phyloP scores from a whole-genome alignment of 64 coral and sea anemone genomes.

The Porites australiensis region DNA sequence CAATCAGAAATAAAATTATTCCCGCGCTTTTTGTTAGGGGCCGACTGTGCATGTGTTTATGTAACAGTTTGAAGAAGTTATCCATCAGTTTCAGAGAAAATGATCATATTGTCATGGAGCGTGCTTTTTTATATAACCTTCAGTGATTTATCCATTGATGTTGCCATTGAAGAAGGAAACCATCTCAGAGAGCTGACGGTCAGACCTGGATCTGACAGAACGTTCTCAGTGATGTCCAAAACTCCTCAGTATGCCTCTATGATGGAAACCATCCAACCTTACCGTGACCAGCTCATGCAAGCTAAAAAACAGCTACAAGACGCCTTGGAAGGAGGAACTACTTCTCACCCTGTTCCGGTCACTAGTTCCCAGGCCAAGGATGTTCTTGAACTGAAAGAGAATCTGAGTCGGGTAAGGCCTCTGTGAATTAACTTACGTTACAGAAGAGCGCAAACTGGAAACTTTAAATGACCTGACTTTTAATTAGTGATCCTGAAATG shows the following conservation, averaged over 20 bases:
- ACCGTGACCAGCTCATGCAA: conserved; percentile 69
- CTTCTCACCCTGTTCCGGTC: not conserved
- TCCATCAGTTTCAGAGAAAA: no score
- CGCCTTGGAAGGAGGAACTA: conserved; percentile 49
- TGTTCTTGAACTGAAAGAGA: conserved; percentile 23
- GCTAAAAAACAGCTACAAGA: conserved; percentile 74
- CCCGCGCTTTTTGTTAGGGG: no score
- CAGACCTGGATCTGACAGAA: conserved; percentile 55
- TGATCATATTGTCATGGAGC: no score
- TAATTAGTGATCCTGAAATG: no score
- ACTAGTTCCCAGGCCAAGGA: not conserved
- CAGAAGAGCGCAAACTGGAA: no score
- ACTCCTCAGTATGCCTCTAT: conserved; percentile 69
- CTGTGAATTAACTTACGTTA: no score
- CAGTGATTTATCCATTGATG: conserved; percentile 81
- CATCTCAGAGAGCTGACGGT: conserved; percentile 52
- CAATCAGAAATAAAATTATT: no score
- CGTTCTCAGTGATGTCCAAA: conserved; percentile 75
- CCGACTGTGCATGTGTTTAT: no score
- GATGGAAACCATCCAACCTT: conserved; percentile 76
- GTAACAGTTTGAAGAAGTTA: no score
- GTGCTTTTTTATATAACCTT: not conserved
- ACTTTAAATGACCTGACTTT: no score
- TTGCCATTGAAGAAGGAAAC: conserved; percentile 73
- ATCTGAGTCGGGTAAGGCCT: conserved; percentile 19